Base-by-base conservation (phyloP, 1,140 invertebrate genomes). In the Battus philenor region DNA sequence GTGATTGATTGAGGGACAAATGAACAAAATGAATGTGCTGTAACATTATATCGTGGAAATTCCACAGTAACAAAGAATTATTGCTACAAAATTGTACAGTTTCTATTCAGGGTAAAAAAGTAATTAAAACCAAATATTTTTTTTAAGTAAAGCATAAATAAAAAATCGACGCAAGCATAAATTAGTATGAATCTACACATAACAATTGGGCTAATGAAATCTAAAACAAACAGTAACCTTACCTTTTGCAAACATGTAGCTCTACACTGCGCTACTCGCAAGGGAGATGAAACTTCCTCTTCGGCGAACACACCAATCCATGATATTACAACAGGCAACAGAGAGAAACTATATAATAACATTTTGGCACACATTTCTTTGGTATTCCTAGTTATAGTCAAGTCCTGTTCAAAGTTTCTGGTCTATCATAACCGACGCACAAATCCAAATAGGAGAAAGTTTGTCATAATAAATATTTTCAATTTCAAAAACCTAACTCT, bases 191-290 rank as follows among this genome's bases (percentile, higher is more conserved):
- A 15, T 13, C n/a, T 32, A 20, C 11, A 34, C 11, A 17, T 11
- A 20, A 9, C n/a, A 33, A 17, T 5, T 17, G 16, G 8, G 6
- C 6, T 20, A 6, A 17, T 10, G 17, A 4, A 34, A 5, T 34
- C 9, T 11, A 34, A 1, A 11, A 34, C 2, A 9, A 20, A 34
- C 16, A 17, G 10, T 20, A 34, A 34, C 17, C 57, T 61, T 86
- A 91, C 90, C 90, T 88, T 90, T 87, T 90, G 88, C 53, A 91
- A 86, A 78, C 90, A 91, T 47, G 89, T 89, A 32, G 90, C 90
- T 67, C 90, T 77, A 67, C 90, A 91, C 62, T 91, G 90, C 34
- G 90, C 90, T 45, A 91, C 90, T 51, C 90, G 87, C 39, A 91
- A 76, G 12, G 90, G 90, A 52, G 90, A 91, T 32, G 89, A 90